Evolutionary conservation across 2,888 invertebrate species (phyloP), one percentile per base, ranked within the genome.

Genomic region (Charanyca ferruginea): DNA sequence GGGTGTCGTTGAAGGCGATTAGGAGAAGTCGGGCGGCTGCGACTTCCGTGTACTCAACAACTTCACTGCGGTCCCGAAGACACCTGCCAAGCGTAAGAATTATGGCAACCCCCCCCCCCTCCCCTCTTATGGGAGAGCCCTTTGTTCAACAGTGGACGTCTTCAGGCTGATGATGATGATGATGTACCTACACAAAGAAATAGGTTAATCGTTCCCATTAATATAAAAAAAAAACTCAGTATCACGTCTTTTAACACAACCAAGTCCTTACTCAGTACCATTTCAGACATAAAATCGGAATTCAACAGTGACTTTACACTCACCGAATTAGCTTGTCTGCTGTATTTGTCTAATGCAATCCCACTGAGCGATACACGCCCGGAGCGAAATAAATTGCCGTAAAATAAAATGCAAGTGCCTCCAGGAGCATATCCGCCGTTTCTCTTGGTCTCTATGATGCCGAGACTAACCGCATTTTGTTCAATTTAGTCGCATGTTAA

Each of bases 291-390:
- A 44, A 63, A 68, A 71, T 68, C 59, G 18, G 23, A 42, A 63
- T 69, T 32, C 48, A 47, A 65, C 54, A 71, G 47, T 60, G 66
- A 70, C 22, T 52, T 68, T 54, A 58, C 44, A 44, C 60, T 64
- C 63, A 66, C 62, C 51, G 75, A 85, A 85, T 87, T 86, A 84
- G 82, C 62, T 76, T 76, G 74, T 70, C 69, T 65, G 73, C 74
- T 83, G 85, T 84, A 86, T 89, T 87, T 87, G 86, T 86, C 84
- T 90, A 89, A 89, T 91, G 87, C 89, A 88, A 89, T 89, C 81
- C 84, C 81, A 80, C 79, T 72, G 81, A 85, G 83, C 84, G 84
- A 85, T 84, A 85, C 80, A 80, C 73, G 80, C 81, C 73, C 68
- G 82, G 71, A 77, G 75, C 83, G 84, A 87, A 89, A 88, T 87